Base-by-base conservation (phyloP, 2,797 vertebrate genomes). In the Propithecus perrieri region DNA sequence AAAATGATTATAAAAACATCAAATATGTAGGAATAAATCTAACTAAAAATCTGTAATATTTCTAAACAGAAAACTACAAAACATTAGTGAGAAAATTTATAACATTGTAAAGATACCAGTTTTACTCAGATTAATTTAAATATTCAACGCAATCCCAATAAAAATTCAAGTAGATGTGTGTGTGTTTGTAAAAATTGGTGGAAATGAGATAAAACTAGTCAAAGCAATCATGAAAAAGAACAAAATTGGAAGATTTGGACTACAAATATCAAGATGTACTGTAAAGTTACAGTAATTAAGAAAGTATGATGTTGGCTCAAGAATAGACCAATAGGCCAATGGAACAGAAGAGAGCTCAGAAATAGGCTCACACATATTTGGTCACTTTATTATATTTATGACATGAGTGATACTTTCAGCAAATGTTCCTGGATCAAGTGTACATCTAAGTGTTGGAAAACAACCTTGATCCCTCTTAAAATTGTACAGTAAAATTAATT, bases 401-500 rank as follows among this genome's bases (percentile, higher is more conserved):
- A n/a, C 5, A 14, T 5, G 5, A 12, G 8, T 13, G 4, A 11
- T 50, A 11, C 2, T 89, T 86, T 84, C 63, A 57, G 38, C 30
- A 69, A 83, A 10, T 55, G 7, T 85, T 89, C 20, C 14, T 87
- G 24, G 33, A 5, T 74, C 26, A 65, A 80, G 28, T 61, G 1
- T 17, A 30, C 53, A 67, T 30, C 48, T 46, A 55, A 22, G 11
- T 65, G 14, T 57, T 80, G 43, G 83, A 63, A 55, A 86, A 38
- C 12, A 86, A 67, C 1, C 26, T 86, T 63, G n/a, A 75, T 17
- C 4, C 38, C 35, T 92, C 35, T 75, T 79, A 89, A 90, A 95
- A 57, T 14, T 85, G 20, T 69, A 26, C 30, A 33, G 93, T 88
- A 72, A 96, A 91, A 79, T 83, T 71, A 85, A 89, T 59, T 94